Percentiles rank a stretch among this genome's conserved stretches.
These are phyloP conservation scores for Grallaria varia DNA, from an alignment of 2,113 vertebrate species.

Conservation along the genomic window DNA sequence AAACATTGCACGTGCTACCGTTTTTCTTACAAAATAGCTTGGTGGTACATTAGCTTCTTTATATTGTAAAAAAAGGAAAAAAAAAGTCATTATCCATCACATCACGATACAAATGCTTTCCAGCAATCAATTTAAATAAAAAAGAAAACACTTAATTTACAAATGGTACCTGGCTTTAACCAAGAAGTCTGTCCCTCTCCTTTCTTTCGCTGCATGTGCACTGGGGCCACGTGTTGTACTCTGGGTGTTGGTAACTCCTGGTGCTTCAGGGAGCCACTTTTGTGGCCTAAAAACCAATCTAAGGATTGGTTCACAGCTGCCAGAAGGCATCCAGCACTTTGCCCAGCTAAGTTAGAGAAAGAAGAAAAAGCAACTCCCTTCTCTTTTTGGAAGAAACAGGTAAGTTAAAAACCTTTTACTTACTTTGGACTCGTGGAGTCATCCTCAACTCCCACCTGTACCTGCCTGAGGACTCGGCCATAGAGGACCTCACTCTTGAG, in stretches of 20 bases:
- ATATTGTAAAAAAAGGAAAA: slow-evolving; percentile 71
- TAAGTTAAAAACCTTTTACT: background rate
- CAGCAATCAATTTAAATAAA: slow-evolving; percentile 85
- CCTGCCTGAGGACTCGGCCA: background rate
- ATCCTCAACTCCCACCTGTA: accelerated
- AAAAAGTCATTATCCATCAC: slow-evolving; percentile 49
- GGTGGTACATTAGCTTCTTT: slow-evolving; percentile 83
- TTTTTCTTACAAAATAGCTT: slow-evolving; percentile 78
- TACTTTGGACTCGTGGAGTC: accelerated
- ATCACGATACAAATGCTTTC: slow-evolving; percentile 82
- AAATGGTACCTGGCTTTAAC: background rate
- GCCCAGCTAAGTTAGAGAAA: background rate
- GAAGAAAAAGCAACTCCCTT: background rate
- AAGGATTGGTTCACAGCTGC: background rate
- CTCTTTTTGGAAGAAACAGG: background rate
- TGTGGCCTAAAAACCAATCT: accelerated
- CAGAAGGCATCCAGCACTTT: background rate
- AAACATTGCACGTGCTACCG: slow-evolving; percentile 55
- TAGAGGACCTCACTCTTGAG: background rate
- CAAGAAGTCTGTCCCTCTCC: background rate
- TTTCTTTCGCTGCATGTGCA: background rate
- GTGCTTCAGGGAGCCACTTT: accelerated
- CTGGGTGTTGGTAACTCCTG: background rate
- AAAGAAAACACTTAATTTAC: slow-evolving; percentile 73
- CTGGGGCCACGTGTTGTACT: background rate